Base-by-base conservation (phyloP, 2,113 vertebrate genomes). In the Pungitius pungitius region DNA sequence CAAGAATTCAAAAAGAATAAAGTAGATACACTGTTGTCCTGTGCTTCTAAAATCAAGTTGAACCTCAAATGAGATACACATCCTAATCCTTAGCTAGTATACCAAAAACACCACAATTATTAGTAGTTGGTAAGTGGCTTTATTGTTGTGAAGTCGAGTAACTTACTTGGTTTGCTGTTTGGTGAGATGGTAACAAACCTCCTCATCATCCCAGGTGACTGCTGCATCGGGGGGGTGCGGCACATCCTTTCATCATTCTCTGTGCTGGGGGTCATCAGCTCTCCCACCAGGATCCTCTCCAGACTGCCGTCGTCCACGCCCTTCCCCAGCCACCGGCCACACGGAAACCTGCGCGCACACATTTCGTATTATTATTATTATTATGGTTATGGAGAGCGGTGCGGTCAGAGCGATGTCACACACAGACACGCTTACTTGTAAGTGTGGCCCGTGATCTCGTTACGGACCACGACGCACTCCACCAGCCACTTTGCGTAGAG, bases 401-500 rank as follows among this genome's bases (percentile, higher is more conserved):
- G 24, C 6, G 0, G 2, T 30, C 14, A 66, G 54, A 62, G 27
- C 0, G 3, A 42, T 1, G 33, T 11, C 0, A 18, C 18, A 55
- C 1, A 7, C 4, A 1, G 10, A 11, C 6, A 13, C 8, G 9
- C 87, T 95, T 92, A 99, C 98, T 95, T 99, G 93, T 99, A 99
- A 33, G 97, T 95, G 89, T 99, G 98, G 40, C 97, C 97, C 30
- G 97, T 99, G 91, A 99, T 97, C 92, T 97, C 98, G 60, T 99
- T 99, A 78, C 97, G 96, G 86, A 99, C 96, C 90, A 99, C 91
- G 60, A 99, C 96, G 61, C 91, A 96, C 89, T 99, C 97, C 85
- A 99, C 98, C 24, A 99, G 94, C 98, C 97, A 99, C 87, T 99
- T 99, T 58, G 97, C 97, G 61, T 99, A 99, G 42, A 99, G 91